phyloP scores from a whole-genome alignment of 2,888 invertebrate species.

The Psylliodes chrysocephalus region DNA sequence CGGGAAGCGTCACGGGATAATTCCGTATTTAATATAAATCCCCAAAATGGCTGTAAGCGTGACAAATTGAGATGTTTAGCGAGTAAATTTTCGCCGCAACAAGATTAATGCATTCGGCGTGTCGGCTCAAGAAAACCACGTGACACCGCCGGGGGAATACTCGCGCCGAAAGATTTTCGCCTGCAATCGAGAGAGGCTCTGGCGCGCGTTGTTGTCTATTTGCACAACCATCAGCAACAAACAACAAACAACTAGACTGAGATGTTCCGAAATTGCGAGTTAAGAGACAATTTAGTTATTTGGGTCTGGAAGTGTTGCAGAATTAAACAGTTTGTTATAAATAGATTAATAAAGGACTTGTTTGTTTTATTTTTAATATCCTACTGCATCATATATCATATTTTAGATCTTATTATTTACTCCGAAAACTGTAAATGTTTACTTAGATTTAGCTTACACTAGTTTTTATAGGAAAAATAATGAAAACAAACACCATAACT shows the following conservation, averaged over 20 bases:
- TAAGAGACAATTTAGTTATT: too few species aligned
- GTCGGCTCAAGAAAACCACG: conserved; percentile 43
- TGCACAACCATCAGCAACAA: conserved; percentile 1
- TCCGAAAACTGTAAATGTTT: too few species aligned
- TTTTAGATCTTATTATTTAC: too few species aligned
- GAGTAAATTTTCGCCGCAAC: conserved; percentile 43
- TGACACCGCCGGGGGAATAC: conserved; percentile 29
- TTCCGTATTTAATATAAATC: conserved; percentile 33
- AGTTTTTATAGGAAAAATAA: too few species aligned
- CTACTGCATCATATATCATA: too few species aligned
- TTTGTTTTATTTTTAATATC: too few species aligned
- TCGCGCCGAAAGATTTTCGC: conserved; percentile 24
- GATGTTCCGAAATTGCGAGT: not conserved
- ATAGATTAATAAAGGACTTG: too few species aligned
- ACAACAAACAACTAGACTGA: not conserved
- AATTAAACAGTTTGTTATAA: too few species aligned
- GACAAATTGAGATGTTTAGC: conserved; percentile 48
- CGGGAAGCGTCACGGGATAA: conserved; percentile 19
- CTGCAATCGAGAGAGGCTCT: not conserved
- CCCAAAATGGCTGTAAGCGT: conserved; percentile 39
- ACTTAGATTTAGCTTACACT: too few species aligned
- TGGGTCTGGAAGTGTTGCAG: too few species aligned
- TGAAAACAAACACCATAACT: too few species aligned
- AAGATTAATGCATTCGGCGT: conserved; percentile 43
- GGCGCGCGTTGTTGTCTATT: not conserved